Evolutionary conservation across 1,140 invertebrate species (phyloP), one percentile per base, ranked within the genome.

Genomic region (Agrilus planipennis): DNA sequence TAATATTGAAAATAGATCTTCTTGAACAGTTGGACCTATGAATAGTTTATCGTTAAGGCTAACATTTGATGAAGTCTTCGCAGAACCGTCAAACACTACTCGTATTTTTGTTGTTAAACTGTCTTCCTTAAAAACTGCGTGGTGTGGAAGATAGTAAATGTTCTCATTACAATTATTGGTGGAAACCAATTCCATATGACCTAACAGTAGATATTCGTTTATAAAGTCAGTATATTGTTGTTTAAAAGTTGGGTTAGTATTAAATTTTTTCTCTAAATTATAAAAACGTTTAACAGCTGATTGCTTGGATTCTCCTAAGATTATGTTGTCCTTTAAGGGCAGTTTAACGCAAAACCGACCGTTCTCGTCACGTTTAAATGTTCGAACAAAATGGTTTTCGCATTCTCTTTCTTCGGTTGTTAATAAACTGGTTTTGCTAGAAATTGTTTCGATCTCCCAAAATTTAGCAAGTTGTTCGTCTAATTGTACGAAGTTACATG

Each of bases 1-100:
- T 16, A 68, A 18, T 4, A 34, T 34, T 4, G 6, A 5, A 9
- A 34, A 34, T 18, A 34, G 5, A 21, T 34, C 6, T 4, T 34
- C 15, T 34, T 34, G 32, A 5, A 34, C 5, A 10, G 15, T 16
- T 4, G 32, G 32, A 11, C 32, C 32, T 4, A 34, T 12, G 7
- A 10, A 16, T 12, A 17, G 32, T 15, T 6, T 10, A 21, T 16
- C 15, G 12, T 34, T 15, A 17, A 34, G 17, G 6, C n/a, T n/a
- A n/a, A n/a, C n/a, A n/a, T n/a, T n/a, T n/a, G n/a, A n/a, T n/a
- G n/a, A n/a, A n/a, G n/a, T n/a, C n/a, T n/a, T n/a, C n/a, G 21
- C 22, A 23, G 35, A 21, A n/a, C n/a, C n/a, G n/a, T n/a, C n/a
- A n/a, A n/a, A n/a, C n/a, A n/a, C n/a, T n/a, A n/a, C n/a, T n/a